A percentile compares a stretch with the other conserved stretches of the same genome.
Conservation (phyloP, 2,797 vertebrate species). For the Denticeps clupeoides region DNA sequence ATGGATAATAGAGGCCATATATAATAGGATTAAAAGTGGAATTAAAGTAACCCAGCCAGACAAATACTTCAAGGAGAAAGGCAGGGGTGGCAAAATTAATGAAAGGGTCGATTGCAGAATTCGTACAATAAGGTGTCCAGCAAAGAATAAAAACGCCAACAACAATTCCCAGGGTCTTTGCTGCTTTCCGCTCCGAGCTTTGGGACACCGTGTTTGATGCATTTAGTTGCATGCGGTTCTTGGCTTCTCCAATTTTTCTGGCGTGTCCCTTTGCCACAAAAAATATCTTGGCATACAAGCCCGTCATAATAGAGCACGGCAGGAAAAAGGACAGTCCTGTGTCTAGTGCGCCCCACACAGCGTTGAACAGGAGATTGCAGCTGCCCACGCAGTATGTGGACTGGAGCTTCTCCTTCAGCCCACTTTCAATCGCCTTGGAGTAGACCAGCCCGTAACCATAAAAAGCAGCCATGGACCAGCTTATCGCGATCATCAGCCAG, state of each 20-base stretch:
- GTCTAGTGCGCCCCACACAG: slow-evolving; percentile 46
- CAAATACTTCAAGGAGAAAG: slow-evolving; percentile 35
- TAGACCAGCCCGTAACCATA: slow-evolving; percentile 53
- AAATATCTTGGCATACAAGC: slow-evolving; percentile 52
- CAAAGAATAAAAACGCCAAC: slow-evolving; percentile 44
- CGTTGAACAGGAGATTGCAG: slow-evolving; percentile 52
- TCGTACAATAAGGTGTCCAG: slow-evolving; percentile 46
- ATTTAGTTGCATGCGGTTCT: slow-evolving; percentile 13
- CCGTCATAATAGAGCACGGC: slow-evolving; percentile 42
- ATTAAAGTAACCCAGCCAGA: slow-evolving; percentile 48
- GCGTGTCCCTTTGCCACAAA: slow-evolving; percentile 44
- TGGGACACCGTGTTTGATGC: slow-evolving; percentile 15
- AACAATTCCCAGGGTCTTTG: slow-evolving; percentile 45
- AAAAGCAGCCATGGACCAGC: slow-evolving; percentile 44
- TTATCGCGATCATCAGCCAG: slow-evolving; percentile 38
- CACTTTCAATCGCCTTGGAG: slow-evolving; percentile 42
- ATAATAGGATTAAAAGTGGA: slow-evolving; percentile 48
- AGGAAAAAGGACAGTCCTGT: slow-evolving; percentile 46
- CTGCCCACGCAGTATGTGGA: slow-evolving; percentile 42
- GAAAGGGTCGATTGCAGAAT: slow-evolving; percentile 34
- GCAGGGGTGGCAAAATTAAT: slow-evolving; percentile 36
- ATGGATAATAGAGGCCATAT: slow-evolving; percentile 46
- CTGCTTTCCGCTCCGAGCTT: slow-evolving; percentile 44
- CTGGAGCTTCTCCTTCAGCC: slow-evolving; percentile 43
- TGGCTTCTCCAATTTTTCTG: slow-evolving; percentile 25